These are phyloP conservation scores for Margarornis squamiger DNA, from an alignment of 2,797 vertebrate genomes.

Conservation along the genomic window DNA sequence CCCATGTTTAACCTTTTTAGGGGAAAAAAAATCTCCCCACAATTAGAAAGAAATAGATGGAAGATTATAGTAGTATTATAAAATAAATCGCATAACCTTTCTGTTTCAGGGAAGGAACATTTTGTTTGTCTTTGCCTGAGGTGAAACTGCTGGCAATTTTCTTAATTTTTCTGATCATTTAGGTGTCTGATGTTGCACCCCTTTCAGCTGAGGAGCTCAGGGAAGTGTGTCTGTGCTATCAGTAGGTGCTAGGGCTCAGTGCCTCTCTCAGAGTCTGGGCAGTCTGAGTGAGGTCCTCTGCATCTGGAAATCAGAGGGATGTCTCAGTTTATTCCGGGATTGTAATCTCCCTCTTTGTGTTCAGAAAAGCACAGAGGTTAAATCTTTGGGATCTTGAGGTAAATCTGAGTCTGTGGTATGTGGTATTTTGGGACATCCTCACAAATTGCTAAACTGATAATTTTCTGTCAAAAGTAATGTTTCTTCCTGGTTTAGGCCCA, in stretches of 20 bases:
- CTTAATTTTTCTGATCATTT: conserved; percentile 7
- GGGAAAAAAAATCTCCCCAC: not conserved
- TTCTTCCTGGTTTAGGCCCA: not conserved
- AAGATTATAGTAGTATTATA: not conserved
- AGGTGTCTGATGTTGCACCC: not conserved
- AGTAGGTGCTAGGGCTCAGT: not conserved
- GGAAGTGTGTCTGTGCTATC: not conserved
- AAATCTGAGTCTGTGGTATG: not conserved
- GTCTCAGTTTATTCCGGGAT: not conserved
- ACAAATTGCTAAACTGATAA: not conserved
- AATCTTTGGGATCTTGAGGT: not conserved
- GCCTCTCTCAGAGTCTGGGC: not conserved
- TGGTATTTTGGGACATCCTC: not conserved
- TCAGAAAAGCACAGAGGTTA: not conserved
- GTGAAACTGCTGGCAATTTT: not conserved
- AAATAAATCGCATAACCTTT: not conserved
- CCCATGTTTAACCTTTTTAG: conserved; percentile 23
- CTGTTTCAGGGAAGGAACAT: not conserved
- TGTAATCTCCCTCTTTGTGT: not conserved
- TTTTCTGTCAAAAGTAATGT: not conserved
- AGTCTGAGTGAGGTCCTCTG: not conserved
- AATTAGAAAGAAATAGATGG: not conserved
- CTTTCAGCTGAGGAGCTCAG: not conserved
- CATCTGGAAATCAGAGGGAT: not conserved
- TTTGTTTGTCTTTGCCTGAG: conserved; percentile 11